phyloP scores from a whole-genome alignment of 1,140 invertebrate genomes.

The Chionoecetes opilio region DNA sequence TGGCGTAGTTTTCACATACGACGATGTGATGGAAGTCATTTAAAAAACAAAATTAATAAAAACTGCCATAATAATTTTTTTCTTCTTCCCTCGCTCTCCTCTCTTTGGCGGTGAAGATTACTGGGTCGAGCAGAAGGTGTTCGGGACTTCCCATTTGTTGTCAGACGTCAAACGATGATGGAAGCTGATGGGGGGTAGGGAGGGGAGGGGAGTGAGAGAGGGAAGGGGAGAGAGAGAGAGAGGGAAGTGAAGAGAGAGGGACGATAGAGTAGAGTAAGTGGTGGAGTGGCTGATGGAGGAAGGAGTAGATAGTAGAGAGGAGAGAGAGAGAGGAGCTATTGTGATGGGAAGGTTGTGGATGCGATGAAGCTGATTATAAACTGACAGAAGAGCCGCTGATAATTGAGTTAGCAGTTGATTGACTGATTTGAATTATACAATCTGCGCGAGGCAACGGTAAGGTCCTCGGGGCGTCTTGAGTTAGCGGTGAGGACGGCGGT shows the following conservation, averaged over 20 bases:
- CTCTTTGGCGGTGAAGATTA: neutral
- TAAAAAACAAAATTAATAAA: too few relatives aligned
- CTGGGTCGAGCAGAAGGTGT: neutral
- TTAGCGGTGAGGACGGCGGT: slow-evolving; percentile 2
- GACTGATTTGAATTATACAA: slow-evolving; percentile 21
- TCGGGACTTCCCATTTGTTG: neutral
- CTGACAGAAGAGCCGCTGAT: neutral
- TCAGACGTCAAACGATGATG: neutral
- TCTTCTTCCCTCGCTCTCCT: neutral
- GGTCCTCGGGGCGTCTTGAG: neutral
- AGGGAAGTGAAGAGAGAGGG: neutral
- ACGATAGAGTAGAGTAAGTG: neutral
- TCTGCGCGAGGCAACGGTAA: neutral
- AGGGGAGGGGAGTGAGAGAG: too few relatives aligned
- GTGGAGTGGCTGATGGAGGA: too few relatives aligned
- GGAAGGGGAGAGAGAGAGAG: neutral
- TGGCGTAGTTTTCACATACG: neutral
- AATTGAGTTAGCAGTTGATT: slow-evolving; percentile 21
- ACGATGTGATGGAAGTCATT: neutral
- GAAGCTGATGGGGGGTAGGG: neutral
- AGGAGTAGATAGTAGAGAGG: too few relatives aligned
- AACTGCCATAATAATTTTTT: neutral
- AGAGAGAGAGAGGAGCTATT: neutral
- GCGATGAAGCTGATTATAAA: neutral
- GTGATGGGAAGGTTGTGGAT: neutral